Evolutionary conservation across 1,140 invertebrate species (phyloP), one percentile per base, ranked within the genome.

Genomic region (Habropoda laboriosa): DNA sequence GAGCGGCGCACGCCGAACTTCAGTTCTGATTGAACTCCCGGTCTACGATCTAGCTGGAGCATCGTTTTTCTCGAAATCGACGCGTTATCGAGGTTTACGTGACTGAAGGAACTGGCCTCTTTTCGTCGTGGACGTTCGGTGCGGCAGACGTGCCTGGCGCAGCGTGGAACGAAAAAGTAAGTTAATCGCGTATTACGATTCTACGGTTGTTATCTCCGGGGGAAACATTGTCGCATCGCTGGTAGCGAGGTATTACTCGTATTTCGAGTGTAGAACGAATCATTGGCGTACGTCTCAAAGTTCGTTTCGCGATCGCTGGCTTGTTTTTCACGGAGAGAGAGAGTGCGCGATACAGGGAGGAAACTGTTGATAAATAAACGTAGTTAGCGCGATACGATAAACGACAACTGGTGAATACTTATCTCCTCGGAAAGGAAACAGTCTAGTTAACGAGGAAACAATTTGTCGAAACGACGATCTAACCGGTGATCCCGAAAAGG

Each of bases 371-470:
- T 4, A 49, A 49, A 49, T 49, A 49, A 21, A 18, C n/a, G n/a
- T n/a, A n/a, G n/a, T n/a, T n/a, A n/a, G n/a, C n/a, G 13, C 21
- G 13, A 38, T 38, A 24, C 32, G 66, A 53, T 68, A 53, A 47
- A n/a, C 5, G 35, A 24, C 49, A 38, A 4, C 27, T 18, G 16
- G 24, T 27, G 16, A 66, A n/a, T 45, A 40, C 27, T 75, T 55
- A 45, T 57, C 27, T 42, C 16, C n/a, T n/a, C n/a, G n/a, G 27
- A 55, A 42, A 66, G 38, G 61, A 66, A 75, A 73, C 71, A 21
- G 5, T 13, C n/a, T 18, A 35, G n/a, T 16, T 61, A 32, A 73
- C 30, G 13, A 61, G 57, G 42, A 38, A 61, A 66, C 42, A 24
- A 24, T 75, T 66, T 55, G 0, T 13, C 27, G 21, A n/a, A n/a